Evolutionary conservation across 1,140 invertebrate species (phyloP), one percentile per base, ranked within the genome.

Genomic region (Papilio xuthus): DNA sequence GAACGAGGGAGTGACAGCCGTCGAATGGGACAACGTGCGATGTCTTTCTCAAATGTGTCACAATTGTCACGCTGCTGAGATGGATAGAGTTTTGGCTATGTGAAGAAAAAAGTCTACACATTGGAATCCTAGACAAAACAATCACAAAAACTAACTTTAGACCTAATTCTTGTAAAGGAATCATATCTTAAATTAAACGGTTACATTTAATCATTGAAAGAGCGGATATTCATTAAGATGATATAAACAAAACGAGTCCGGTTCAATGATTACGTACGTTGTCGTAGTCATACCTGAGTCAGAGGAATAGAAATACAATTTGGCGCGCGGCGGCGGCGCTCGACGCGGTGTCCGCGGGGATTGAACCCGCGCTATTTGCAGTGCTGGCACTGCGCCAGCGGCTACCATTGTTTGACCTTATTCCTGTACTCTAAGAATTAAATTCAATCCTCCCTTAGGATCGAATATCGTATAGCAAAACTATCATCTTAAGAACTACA

Each of bases 341-440:
- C 50, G 50, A 7, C 18, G 18, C 50, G 50, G 50, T 53, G 50
- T 53, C 74, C 53, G 79, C 82, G 87, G 85, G 83, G 83, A 83
- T 84, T 86, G 85, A 88, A 85, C 87, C 81, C 84, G 75, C 80
- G 80, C 84, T 89, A 89, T 88, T 86, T 86, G 84, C 78, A 76
- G 83, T 81, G 50, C 79, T 89, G 87, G 87, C 87, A 47, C 56
- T 60, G 75, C 79, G 88, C 88, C 88, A 89, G 82, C 79, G 75
- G 60, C 82, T 78, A 80, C 78, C 82, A 84, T 87, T 83, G 83
- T 84, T 83, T 86, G 86, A 87, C 87, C 87, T 84, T 85, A 86
- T 89, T 87, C 79, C 56, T 72, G 12, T 47, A 77, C 7, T 20
- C 50, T n/a, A 53, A 20, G 50, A 53, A 53, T 20, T 53, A 53